A percentile compares a stretch with the other conserved stretches of the same genome.
phyloP scores from a whole-genome alignment of 2,113 vertebrate species.

The Cettia cetti region DNA sequence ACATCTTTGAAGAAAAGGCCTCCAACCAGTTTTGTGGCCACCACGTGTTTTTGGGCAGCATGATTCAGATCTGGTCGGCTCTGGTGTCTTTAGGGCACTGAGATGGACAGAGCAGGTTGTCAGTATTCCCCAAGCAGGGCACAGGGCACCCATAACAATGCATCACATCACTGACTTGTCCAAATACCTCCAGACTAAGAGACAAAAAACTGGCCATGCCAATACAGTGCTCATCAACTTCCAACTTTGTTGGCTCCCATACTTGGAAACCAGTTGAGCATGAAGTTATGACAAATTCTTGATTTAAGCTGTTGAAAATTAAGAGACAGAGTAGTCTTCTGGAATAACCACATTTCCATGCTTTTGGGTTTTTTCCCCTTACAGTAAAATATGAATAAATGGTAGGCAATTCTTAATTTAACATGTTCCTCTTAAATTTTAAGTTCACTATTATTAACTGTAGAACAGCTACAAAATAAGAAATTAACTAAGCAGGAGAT shows the following conservation, averaged over 20 bases:
- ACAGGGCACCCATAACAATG: not conserved
- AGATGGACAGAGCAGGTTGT: not conserved
- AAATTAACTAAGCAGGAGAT: not conserved
- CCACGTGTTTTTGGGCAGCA: not conserved
- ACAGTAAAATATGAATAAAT: not conserved
- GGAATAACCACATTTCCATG: not conserved
- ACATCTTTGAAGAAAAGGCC: not conserved
- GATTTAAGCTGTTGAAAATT: conserved; percentile 6
- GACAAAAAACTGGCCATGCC: not conserved
- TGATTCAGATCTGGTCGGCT: not conserved
- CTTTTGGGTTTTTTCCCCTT: not conserved
- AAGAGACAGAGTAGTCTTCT: not conserved
- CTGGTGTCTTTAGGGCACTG: not conserved
- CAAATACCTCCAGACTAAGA: not conserved
- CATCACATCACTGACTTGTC: not conserved
- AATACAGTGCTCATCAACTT: not conserved
- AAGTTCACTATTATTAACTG: not conserved
- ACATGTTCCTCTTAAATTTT: not conserved
- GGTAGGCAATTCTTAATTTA: not conserved
- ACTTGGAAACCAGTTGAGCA: not conserved
- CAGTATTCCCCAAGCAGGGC: not conserved
- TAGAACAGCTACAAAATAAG: not conserved
- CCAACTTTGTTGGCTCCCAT: not conserved
- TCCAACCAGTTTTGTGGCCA: not conserved
- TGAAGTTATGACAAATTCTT: not conserved